These are phyloP conservation scores for Hyperoplus immaculatus DNA, from an alignment of 2,797 vertebrate species.

Conservation along the genomic window DNA sequence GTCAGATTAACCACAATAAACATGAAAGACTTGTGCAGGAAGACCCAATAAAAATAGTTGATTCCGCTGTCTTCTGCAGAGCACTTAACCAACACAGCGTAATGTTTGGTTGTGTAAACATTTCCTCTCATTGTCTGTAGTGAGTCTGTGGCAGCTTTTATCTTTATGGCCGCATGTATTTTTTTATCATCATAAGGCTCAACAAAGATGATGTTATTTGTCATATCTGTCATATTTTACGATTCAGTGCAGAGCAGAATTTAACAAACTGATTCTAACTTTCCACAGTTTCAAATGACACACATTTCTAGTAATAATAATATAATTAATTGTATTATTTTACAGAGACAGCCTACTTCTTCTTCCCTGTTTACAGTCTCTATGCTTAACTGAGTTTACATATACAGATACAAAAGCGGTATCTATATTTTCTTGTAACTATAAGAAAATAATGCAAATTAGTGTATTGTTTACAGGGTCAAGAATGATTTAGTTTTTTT, in stretches of 20 bases:
- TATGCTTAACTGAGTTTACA: too few species aligned
- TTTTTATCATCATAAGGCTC: slow-evolving; percentile 45
- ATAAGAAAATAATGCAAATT: too few species aligned
- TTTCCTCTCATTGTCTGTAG: slow-evolving; percentile 28
- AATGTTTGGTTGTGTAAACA: slow-evolving; percentile 29
- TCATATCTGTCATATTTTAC: slow-evolving; percentile 10
- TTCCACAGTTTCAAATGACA: slow-evolving; percentile 1
- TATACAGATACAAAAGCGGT: too few species aligned
- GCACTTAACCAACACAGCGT: not conserved
- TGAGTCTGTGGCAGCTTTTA: slow-evolving; percentile 58
- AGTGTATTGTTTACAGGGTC: too few species aligned
- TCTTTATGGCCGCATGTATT: slow-evolving; percentile 45
- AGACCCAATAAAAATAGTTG: slow-evolving; percentile 28
- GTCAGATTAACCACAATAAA: slow-evolving; percentile 37
- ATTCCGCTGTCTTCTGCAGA: not conserved
- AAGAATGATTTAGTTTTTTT: too few species aligned
- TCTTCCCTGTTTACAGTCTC: too few species aligned
- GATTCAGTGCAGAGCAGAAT: slow-evolving; percentile 8
- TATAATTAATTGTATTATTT: not conserved
- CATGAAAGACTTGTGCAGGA: slow-evolving; percentile 28
- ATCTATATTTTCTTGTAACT: too few species aligned
- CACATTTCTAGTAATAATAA: not conserved
- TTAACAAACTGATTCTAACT: not conserved
- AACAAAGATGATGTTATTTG: slow-evolving; percentile 1
- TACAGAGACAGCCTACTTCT: not conserved